Evolutionary conservation across 2,888 invertebrate species (phyloP), one percentile per base, ranked within the genome.

Genomic region (Nemoura dubitans): DNA sequence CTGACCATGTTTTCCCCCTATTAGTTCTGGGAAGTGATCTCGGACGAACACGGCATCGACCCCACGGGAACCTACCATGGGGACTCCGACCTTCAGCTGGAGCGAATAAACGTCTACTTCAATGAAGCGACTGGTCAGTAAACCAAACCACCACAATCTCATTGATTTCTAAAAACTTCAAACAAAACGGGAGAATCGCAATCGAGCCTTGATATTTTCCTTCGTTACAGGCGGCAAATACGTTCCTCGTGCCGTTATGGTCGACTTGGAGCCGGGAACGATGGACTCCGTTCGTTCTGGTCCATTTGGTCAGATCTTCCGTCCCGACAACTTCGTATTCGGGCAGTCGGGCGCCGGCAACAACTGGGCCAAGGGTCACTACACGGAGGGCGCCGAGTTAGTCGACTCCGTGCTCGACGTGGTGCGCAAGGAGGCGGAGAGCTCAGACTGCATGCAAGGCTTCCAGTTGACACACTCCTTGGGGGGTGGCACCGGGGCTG

Each of bases 401-500:
- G 98, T 99, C 88, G 98, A 97, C 92, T 96, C 97, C 7, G 96
- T 96, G 78, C 92, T 97, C 89, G 96, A 96, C 91, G 96, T 97
- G 78, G 96, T 96, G 21, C 93, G 97, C 87, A 97, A 96, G 91
- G 97, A 97, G 92, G 92, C 91, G 86, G 93, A 94, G 92, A 89
- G 93, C 91, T 90, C 94, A 89, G 94, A 95, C 89, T 94, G 94
- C 89, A 90, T 93, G 78, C 92, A 91, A 93, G 95, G 90, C 90
- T 94, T 94, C 90, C 94, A 98, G 92, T 94, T 98, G 90, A 98
- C 98, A 92, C 98, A 98, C 93, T 98, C 98, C 7, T 94, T 98
- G 89, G 98, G 98, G 88, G 98, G 98, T 90, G 98, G 98, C 90
- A 98, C 98, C 90, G 98, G 98, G 28, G 98, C 98, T 90, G 98